Evolutionary conservation across 2,888 invertebrate species (phyloP).

Genomic region (Phrixothrix hirtus): DNA sequence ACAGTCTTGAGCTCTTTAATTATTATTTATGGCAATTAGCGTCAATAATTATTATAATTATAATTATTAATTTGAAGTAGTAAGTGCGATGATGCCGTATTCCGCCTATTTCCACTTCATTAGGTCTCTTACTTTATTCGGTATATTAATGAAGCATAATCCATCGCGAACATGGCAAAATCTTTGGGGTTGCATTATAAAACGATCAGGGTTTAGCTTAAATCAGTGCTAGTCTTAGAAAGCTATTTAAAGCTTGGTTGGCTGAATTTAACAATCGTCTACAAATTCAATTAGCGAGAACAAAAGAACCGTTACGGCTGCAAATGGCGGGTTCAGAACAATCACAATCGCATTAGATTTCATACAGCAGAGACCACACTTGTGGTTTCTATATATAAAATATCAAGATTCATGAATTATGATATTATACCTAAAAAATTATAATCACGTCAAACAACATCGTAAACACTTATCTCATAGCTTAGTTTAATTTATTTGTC

Average conservation of each 20-base stretch:
- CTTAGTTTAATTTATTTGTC: too few relatives aligned
- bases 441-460: too few relatives aligned
- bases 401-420: too few relatives aligned
- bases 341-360: conserved; percentile 47
- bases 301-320: conserved; percentile 55
- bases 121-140: not conserved
- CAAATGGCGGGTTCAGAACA: conserved; percentile 53
- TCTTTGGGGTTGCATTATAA: conserved; percentile 3
- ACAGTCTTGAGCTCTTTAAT: too few relatives aligned
- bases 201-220: conserved; percentile 6
- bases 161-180: conserved; percentile 1
- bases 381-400: too few relatives aligned
- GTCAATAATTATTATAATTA: too few relatives aligned
- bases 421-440: too few relatives aligned
- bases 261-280: conserved; percentile 47
- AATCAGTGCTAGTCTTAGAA: conserved; percentile 11
- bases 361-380: conserved; percentile 7
- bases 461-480: too few relatives aligned
- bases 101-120: too few relatives aligned
- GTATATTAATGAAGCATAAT: not conserved
- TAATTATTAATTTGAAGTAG: too few relatives aligned
- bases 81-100: too few relatives aligned
- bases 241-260: conserved; percentile 14
- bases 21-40: too few relatives aligned
- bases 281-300: conserved; percentile 54